Conservation (phyloP, 2,797 vertebrate species). For the Malacoraja senta region DNA sequence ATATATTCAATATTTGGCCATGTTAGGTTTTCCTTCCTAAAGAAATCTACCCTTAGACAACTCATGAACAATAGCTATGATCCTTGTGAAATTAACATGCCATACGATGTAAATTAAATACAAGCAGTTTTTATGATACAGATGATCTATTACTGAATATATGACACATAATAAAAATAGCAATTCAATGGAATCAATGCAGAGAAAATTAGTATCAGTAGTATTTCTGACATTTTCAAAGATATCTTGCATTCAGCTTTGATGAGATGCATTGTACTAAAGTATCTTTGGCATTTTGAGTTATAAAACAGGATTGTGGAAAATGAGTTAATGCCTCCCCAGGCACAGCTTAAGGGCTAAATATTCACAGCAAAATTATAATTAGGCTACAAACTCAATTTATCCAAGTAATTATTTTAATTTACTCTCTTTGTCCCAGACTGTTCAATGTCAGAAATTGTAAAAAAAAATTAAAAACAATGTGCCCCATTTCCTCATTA, state of each 20-base stretch:
- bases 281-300: constrained; percentile 15
- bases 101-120: background rate
- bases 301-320: constrained; percentile 28
- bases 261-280: constrained; percentile 26
- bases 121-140: background rate
- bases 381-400: constrained; percentile 59
- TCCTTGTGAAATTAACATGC: background rate
- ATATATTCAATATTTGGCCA: background rate
- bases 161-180: constrained; percentile 6
- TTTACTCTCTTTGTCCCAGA: constrained; percentile 57
- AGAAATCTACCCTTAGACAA: background rate
- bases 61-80: background rate
- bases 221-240: constrained; percentile 22
- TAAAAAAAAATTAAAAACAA: constrained; percentile 53
- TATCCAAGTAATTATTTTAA: constrained; percentile 67
- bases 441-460: constrained; percentile 53
- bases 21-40: background rate
- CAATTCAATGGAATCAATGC: constrained; percentile 5
- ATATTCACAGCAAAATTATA: constrained; percentile 38
- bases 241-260: constrained; percentile 21
- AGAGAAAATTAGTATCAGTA: constrained; percentile 13
- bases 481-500: constrained; percentile 65
- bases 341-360: constrained; percentile 38
- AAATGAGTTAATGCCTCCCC: constrained; percentile 28
- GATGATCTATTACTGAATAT: constrained; percentile 10